phyloP scores from a whole-genome alignment of 2,888 invertebrate genomes.

The Chironomus tentans region DNA sequence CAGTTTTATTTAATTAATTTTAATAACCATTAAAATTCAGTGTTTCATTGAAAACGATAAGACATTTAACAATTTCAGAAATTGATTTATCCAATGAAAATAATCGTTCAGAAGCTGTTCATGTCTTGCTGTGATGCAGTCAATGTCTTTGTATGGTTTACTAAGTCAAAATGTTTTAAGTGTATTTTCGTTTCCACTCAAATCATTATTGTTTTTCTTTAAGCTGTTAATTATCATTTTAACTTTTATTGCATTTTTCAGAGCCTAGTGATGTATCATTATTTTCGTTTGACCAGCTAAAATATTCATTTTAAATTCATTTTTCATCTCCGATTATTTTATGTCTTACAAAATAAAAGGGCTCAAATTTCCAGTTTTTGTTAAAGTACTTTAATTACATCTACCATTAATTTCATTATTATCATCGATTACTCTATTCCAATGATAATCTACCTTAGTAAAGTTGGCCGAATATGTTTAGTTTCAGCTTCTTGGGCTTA shows the following conservation, averaged over 20 bases:
- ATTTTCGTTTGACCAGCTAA: too few species aligned
- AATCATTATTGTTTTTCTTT: too few species aligned
- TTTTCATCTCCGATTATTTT: too few species aligned
- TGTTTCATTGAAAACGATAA: background rate
- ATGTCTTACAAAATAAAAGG: too few species aligned
- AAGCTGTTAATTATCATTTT: background rate
- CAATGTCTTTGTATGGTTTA: background rate
- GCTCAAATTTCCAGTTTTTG: too few species aligned
- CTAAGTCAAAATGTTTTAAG: background rate
- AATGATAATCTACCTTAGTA: too few species aligned
- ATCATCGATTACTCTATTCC: too few species aligned
- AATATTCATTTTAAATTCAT: too few species aligned
- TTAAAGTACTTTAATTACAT: too few species aligned
- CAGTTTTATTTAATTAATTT: constrained; percentile 25
- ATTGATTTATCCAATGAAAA: background rate
- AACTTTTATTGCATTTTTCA: background rate
- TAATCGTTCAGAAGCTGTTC: constrained; percentile 9
- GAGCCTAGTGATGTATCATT: background rate
- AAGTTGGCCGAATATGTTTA: too few species aligned
- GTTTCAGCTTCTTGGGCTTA: too few species aligned
- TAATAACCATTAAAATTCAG: constrained; percentile 21
- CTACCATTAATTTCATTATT: too few species aligned
- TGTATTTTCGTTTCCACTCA: background rate
- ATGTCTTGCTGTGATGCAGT: background rate
- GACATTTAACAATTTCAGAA: background rate